These are phyloP conservation scores for Athalia circularis DNA, from an alignment of 2,888 invertebrate genomes.

Conservation along the genomic window DNA sequence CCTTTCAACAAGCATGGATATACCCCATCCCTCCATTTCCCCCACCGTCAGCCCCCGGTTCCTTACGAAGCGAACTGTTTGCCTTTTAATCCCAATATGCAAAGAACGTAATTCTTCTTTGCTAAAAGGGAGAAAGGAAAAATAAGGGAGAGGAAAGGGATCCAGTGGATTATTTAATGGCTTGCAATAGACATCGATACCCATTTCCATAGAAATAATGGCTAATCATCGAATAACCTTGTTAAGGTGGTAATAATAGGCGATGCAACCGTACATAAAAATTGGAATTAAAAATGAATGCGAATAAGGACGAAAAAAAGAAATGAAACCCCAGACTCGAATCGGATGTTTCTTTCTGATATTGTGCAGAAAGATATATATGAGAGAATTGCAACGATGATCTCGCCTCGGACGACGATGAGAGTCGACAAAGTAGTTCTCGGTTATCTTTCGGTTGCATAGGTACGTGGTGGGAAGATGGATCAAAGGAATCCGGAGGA, in stretches of 20 bases:
- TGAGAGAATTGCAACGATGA: not conserved
- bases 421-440: not conserved
- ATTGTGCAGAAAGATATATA: no score
- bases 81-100: constrained; percentile 72
- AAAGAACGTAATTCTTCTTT: constrained; percentile 70
- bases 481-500: constrained; percentile 29
- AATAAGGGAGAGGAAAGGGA: constrained; percentile 3
- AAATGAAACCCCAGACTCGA: not conserved
- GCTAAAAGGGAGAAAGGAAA: constrained; percentile 41
- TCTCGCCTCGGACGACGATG: no score
- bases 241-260: no score
- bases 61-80: constrained; percentile 63
- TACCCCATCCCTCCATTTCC: constrained; percentile 25
- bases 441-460: not conserved
- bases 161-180: constrained; percentile 46
- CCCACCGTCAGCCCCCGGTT: constrained; percentile 46
- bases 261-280: no score
- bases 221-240: not conserved
- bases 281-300: not conserved
- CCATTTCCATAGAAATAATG: not conserved
- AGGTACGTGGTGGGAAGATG: not conserved
- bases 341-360: no score
- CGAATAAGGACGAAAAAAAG: not conserved
- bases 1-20: constrained; percentile 70
- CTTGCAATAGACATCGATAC: constrained; percentile 40